These are phyloP conservation scores for Acleris sparsana DNA, from an alignment of 2,888 invertebrate species.

Conservation along the genomic window DNA sequence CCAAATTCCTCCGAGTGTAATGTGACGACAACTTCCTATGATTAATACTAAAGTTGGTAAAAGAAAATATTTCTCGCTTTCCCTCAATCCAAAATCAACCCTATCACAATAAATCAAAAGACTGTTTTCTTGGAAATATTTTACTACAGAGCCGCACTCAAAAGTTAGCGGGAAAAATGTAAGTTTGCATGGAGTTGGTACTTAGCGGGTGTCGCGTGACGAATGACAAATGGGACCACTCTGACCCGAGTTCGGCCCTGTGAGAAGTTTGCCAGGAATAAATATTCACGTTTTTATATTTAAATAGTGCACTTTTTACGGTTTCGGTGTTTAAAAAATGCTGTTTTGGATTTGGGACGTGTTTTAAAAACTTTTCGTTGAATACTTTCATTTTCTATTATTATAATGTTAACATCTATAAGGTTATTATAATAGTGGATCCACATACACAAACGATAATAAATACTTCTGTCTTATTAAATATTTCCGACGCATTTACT, in stretches of 20 bases:
- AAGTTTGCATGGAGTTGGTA: constrained; percentile 61
- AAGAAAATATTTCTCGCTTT: constrained; percentile 12
- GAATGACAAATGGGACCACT: constrained; percentile 68
- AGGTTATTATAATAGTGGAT: too few species aligned
- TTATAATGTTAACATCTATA: too few species aligned
- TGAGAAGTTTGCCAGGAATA: constrained; percentile 48
- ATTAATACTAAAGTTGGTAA: constrained; percentile 24
- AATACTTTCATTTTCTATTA: too few species aligned
- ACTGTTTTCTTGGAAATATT: not conserved
- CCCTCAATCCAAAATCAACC: not conserved
- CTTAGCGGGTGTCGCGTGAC: constrained; percentile 70
- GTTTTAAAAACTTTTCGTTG: too few species aligned
- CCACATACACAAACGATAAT: too few species aligned
- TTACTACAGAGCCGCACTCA: constrained; percentile 30
- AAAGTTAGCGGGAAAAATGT: constrained; percentile 63
- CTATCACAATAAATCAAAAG: not conserved
- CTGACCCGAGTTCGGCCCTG: constrained; percentile 46
- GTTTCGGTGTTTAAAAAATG: too few species aligned
- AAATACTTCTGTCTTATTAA: too few species aligned
- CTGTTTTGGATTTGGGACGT: too few species aligned
- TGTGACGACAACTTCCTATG: constrained; percentile 30
- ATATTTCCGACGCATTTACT: too few species aligned
- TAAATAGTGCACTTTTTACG: not conserved
- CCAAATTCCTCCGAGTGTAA: constrained; percentile 18
- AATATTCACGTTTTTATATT: constrained; percentile 43